Evolutionary conservation across 2,888 invertebrate genomes (phyloP), one percentile per base, ranked within the genome.

Genomic region (Cacoxenus indagator): DNA sequence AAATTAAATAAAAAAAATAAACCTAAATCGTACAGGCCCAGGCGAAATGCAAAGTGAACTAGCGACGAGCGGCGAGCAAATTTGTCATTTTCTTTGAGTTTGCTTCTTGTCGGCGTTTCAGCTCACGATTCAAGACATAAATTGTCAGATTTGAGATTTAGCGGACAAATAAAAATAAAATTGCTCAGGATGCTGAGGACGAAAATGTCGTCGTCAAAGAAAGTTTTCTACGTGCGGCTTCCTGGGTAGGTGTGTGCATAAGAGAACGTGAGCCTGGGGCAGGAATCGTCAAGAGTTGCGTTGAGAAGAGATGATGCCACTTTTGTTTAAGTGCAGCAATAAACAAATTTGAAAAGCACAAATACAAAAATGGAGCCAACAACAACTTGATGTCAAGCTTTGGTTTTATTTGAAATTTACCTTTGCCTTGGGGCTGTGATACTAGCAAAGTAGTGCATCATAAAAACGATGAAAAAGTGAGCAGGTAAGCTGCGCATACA

Each of bases 321-420:
- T 83, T 83, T 73, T 74, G 77, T 75, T 81, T 83, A 83, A 81
- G 81, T 81, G 81, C 82, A 78, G 81, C 83, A 83, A 81, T 81
- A 81, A 81, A 81, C 81, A 81, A 81, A 81, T 81, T 81, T 81
- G 45, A 66, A 65, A 68, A 43, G 65, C 54, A 65, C 31, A 43
- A 65, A 31, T n/a, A 55, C 55, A 43, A 43, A 43, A 43, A 26
- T n/a, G 37, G 14, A 51, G 8, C 51, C 51, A 51, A 51, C 51
- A 51, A 51, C 51, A 22, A 37, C 37, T 4, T 37, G 37, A 37
- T 11, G 14, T 9, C 31, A 48, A 9, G 51, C 45, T 55, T 55
- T 55, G 55, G 14, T 55, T 11, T 24, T 51, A 19, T 9, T 55
- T 48, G 17, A n/a, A 19, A 17, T 48, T 48, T 48, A n/a, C 6